These are phyloP conservation scores for Gnathonemus echidnorhynchus DNA, from an alignment of 2,113 vertebrate species.

Conservation along the genomic window DNA sequence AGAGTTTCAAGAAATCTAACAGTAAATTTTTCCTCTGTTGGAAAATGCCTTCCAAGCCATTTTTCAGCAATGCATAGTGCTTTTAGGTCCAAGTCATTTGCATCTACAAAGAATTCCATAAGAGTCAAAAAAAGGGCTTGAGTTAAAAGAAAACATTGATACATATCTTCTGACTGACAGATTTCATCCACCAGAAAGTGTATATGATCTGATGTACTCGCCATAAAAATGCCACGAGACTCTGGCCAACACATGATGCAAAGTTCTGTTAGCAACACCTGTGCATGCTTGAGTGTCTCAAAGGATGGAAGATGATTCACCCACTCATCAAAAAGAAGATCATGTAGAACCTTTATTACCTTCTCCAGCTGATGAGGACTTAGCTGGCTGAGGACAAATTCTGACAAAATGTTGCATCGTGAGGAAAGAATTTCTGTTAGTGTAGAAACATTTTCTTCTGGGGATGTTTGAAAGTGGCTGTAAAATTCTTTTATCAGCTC, in stretches of 20 bases:
- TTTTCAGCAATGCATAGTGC: neutral
- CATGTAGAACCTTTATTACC: neutral
- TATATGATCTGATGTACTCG: neutral
- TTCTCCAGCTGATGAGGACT: neutral
- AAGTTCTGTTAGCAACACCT: neutral
- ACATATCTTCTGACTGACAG: neutral
- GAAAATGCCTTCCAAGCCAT: neutral
- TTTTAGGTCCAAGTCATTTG: neutral
- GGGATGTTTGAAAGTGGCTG: neutral
- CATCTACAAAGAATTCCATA: neutral
- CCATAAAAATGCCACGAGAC: neutral
- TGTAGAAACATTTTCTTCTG: neutral
- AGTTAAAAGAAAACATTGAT: slow-evolving; percentile 19
- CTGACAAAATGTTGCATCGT: neutral
- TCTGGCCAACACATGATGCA: neutral
- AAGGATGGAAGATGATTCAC: neutral
- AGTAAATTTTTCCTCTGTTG: neutral
- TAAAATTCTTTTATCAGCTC: neutral
- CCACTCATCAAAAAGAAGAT: slow-evolving; percentile 6
- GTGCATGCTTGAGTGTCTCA: neutral
- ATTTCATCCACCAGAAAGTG: neutral
- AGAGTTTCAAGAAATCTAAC: slow-evolving; percentile 3
- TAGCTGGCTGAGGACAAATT: neutral
- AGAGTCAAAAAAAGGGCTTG: slow-evolving; percentile 20
- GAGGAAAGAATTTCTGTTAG: neutral